Conservation (phyloP, 1,140 invertebrate species). For the Nasonia giraulti region DNA sequence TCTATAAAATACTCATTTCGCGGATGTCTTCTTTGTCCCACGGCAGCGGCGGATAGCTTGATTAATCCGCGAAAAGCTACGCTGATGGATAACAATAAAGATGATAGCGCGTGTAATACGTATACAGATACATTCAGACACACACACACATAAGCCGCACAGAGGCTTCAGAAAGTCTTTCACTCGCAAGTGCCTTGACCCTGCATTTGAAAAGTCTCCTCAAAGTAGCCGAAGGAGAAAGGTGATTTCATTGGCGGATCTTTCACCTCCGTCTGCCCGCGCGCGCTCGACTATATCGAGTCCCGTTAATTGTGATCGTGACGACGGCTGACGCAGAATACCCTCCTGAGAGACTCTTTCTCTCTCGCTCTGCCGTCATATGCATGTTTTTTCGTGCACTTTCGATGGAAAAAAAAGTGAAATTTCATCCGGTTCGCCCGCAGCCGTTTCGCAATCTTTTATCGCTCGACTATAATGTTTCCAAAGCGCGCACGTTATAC, state of each 20-base stretch:
- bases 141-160: not conserved
- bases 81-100: not conserved
- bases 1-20: not conserved
- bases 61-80: not conserved
- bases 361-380: not conserved
- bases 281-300: not conserved
- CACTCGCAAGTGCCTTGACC: constrained; percentile 42
- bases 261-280: constrained; percentile 1
- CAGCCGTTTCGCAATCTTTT: not conserved
- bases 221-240: constrained; percentile 40
- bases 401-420: constrained; percentile 43
- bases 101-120: not conserved
- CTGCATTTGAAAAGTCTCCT: constrained; percentile 40
- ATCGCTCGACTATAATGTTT: too few relatives aligned
- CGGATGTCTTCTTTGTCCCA: not conserved
- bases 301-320: constrained; percentile 45
- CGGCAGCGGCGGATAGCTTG: not conserved
- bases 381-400: not conserved
- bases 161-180: constrained; percentile 2
- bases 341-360: not conserved
- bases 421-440: not conserved
- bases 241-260: constrained; percentile 45
- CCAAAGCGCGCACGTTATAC: too few relatives aligned
- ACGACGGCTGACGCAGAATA: not conserved
- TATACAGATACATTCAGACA: not conserved